A percentile compares a stretch with the other conserved stretches of the same genome.
These are phyloP conservation scores for Thaleichthys pacificus DNA, from an alignment of 2,797 vertebrate genomes.

Conservation along the genomic window DNA sequence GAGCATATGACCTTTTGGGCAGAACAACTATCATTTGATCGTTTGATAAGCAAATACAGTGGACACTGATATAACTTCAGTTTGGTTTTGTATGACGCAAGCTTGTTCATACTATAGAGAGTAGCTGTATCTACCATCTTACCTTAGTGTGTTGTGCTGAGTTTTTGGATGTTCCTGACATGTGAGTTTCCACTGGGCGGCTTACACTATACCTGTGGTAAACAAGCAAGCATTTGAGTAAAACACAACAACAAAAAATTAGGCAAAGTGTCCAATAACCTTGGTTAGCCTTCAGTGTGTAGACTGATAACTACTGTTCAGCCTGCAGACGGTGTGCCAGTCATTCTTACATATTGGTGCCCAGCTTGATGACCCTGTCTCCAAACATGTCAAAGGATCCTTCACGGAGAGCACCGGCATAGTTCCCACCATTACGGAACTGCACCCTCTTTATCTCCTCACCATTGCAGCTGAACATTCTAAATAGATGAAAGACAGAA, in stretches of 20 bases:
- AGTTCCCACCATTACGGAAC: constrained; percentile 86
- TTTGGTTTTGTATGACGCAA: neutral
- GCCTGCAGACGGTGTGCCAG: neutral
- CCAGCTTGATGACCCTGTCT: constrained; percentile 91
- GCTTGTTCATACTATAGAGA: neutral
- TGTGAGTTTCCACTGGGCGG: constrained; percentile 90
- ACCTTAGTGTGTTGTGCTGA: constrained; percentile 85
- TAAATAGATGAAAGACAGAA: constrained; percentile 42
- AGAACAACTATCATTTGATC: neutral
- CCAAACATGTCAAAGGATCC: constrained; percentile 94
- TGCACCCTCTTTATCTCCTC: constrained; percentile 81
- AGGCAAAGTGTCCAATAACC: neutral
- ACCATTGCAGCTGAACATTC: constrained; percentile 84
- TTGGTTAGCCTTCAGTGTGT: neutral
- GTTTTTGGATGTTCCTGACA: constrained; percentile 84
- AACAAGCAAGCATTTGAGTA: neutral
- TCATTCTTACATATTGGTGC: constrained; percentile 92
- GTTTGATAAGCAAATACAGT: neutral
- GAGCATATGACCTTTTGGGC: no score
- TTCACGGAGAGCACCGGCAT: constrained; percentile 79
- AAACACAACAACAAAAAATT: neutral
- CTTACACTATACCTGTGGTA: constrained; percentile 87
- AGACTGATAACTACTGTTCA: neutral
- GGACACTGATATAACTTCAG: no score
- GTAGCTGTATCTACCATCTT: constrained; percentile 25